These are phyloP conservation scores for Morone saxatilis DNA, from an alignment of 2,113 vertebrate species.

Conservation along the genomic window DNA sequence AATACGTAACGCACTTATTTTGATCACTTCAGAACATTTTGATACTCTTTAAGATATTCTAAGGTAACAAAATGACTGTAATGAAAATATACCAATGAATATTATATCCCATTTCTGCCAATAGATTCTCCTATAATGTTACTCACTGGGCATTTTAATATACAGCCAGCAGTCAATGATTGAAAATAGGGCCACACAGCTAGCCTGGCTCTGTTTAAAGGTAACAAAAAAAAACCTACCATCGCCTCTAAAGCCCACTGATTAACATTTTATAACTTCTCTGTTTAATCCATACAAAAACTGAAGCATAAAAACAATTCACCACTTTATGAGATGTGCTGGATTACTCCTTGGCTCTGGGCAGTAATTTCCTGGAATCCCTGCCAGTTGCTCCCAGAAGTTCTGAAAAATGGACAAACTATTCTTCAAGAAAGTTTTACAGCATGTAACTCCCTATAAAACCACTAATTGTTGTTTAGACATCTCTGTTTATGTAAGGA, in stretches of 20 bases:
- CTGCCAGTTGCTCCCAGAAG: neutral
- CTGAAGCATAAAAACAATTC: neutral
- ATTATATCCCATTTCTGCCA: too few relatives aligned
- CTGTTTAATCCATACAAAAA: neutral
- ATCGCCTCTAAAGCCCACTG: neutral
- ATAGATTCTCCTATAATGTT: too few relatives aligned
- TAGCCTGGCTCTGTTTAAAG: neutral
- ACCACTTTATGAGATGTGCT: neutral
- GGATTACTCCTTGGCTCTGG: neutral
- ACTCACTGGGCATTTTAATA: too few relatives aligned
- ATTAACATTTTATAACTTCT: neutral
- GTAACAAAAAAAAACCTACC: neutral
- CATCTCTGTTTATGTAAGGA: neutral
- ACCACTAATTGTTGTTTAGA: constrained; percentile 6
- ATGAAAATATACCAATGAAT: too few relatives aligned
- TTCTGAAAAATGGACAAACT: neutral
- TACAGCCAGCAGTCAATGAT: too few relatives aligned
- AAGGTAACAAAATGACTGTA: too few relatives aligned
- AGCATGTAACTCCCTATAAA: neutral
- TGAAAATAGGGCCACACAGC: too few relatives aligned
- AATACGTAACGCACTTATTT: too few relatives aligned
- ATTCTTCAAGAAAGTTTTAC: neutral
- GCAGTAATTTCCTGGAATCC: neutral
- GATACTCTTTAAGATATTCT: too few relatives aligned
- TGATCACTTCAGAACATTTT: too few relatives aligned